Evolutionary conservation across 2,797 vertebrate species (phyloP).

Genomic region (Darevskia nairensis): DNA sequence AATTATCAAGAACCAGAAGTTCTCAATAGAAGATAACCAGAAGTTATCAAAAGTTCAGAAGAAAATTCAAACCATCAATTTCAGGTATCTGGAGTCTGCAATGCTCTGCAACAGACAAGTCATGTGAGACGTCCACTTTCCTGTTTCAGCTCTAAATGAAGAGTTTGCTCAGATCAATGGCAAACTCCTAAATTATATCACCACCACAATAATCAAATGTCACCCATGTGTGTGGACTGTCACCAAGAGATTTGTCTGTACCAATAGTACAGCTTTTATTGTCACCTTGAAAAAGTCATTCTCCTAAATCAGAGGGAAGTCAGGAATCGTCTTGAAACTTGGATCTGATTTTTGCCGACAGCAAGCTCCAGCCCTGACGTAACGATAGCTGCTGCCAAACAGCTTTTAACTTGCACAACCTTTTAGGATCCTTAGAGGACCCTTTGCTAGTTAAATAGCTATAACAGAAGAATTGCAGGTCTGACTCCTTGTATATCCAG

Average conservation of each 20-base stretch:
- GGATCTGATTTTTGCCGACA: neutral
- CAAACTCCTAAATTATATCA: neutral
- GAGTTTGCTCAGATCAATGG: neutral
- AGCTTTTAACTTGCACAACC: neutral
- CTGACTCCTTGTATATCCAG: neutral
- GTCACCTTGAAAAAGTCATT: neutral
- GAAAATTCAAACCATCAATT: neutral
- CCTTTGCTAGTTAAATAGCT: too few relatives aligned
- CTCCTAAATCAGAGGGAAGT: neutral
- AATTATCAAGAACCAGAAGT: too few relatives aligned
- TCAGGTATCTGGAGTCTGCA: neutral
- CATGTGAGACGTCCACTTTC: neutral
- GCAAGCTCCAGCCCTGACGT: neutral
- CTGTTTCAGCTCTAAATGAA: neutral
- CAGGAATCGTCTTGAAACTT: too few relatives aligned
- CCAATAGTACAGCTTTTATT: neutral
- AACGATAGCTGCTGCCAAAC: neutral
- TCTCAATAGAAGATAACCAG: too few relatives aligned
- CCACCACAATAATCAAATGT: neutral
- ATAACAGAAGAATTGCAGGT: neutral
- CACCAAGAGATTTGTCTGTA: neutral
- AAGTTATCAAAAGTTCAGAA: neutral
- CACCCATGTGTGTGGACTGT: neutral
- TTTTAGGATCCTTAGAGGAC: constrained; percentile 8
- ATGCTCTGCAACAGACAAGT: neutral